Percentiles rank a stretch among this genome's conserved stretches.
Conservation (phyloP, 2,888 invertebrate genomes). For the Dynastes grantii region DNA sequence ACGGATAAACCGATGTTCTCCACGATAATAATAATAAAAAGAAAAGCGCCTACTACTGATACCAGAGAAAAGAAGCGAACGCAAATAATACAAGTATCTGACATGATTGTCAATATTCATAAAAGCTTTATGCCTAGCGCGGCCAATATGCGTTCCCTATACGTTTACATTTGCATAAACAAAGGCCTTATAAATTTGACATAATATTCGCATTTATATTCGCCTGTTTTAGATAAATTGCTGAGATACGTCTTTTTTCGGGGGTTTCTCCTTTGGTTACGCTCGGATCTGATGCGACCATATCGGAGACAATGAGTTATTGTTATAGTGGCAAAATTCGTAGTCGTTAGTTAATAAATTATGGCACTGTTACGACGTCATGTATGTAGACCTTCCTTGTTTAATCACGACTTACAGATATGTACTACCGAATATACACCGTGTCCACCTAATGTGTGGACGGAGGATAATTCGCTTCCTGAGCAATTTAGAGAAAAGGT, state of each 20-base stretch:
- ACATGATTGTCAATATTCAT: slow-evolving; percentile 47
- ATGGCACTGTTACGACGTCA: no score
- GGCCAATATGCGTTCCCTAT: slow-evolving; percentile 27
- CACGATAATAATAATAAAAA: slow-evolving; percentile 22
- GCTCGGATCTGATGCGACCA: no score
- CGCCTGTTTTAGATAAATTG: slow-evolving; percentile 46
- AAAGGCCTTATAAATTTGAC: slow-evolving; percentile 45
- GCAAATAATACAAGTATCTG: slow-evolving; percentile 25
- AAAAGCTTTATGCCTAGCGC: slow-evolving; percentile 34
- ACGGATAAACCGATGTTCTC: slow-evolving; percentile 11
- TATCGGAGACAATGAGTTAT: no score
- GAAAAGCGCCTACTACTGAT: neutral
- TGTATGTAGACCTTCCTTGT: no score
- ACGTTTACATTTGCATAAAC: slow-evolving; percentile 45
- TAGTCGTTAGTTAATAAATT: no score
- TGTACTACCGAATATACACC: no score
- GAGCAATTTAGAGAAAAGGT: no score
- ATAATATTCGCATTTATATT: slow-evolving; percentile 47
- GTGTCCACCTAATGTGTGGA: no score
- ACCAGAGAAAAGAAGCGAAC: neutral
- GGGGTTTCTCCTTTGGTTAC: no score
- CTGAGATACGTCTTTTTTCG: slow-evolving; percentile 21
- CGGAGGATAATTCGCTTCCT: no score
- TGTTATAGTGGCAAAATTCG: no score
- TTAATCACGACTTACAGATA: no score